Evolutionary conservation across 2,888 invertebrate species (phyloP).

Genomic region (Coremacera marginata): DNA sequence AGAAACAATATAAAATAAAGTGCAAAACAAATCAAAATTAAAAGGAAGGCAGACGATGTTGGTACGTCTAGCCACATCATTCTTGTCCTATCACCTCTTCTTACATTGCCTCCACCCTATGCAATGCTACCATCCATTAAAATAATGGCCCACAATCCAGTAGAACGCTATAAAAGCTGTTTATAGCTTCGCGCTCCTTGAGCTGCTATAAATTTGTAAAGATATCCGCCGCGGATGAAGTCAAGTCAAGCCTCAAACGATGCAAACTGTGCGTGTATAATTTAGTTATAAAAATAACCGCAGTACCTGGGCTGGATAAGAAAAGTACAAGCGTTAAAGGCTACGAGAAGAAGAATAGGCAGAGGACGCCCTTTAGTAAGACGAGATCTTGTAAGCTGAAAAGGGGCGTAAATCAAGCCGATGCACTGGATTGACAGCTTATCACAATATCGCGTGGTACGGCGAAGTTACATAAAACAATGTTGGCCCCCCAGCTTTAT

Average conservation of each 20-base stretch:
- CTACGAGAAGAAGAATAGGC: slow-evolving; percentile 26
- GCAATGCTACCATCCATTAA: background rate
- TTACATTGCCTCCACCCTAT: background rate
- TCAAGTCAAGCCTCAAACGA: slow-evolving; percentile 16
- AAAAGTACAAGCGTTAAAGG: slow-evolving; percentile 9
- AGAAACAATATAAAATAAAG: too few relatives aligned
- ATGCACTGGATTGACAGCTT: slow-evolving; percentile 27
- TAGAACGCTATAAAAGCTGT: slow-evolving; percentile 67
- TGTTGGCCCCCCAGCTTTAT: slow-evolving; percentile 30
- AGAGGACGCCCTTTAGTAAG: slow-evolving; percentile 48
- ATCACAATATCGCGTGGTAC: slow-evolving; percentile 2
- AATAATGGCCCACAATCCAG: slow-evolving; percentile 57
- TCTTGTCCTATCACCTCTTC: background rate
- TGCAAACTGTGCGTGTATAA: slow-evolving; percentile 58
- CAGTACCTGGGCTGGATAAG: slow-evolving; percentile 46
- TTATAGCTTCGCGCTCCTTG: slow-evolving; percentile 67
- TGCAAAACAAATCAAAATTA: too few relatives aligned
- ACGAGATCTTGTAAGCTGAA: slow-evolving; percentile 53
- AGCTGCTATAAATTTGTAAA: slow-evolving; percentile 60
- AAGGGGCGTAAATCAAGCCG: slow-evolving; percentile 44
- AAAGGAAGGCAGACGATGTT: too few relatives aligned
- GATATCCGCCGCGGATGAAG: slow-evolving; percentile 34
- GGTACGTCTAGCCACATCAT: too few relatives aligned
- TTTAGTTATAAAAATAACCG: slow-evolving; percentile 68
- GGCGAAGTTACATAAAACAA: slow-evolving; percentile 41